A percentile compares a stretch with the other conserved stretches of the same genome.
Evolutionary conservation across 2,113 vertebrate genomes (phyloP).

Genomic region (Ornithorhynchus anatinus): DNA sequence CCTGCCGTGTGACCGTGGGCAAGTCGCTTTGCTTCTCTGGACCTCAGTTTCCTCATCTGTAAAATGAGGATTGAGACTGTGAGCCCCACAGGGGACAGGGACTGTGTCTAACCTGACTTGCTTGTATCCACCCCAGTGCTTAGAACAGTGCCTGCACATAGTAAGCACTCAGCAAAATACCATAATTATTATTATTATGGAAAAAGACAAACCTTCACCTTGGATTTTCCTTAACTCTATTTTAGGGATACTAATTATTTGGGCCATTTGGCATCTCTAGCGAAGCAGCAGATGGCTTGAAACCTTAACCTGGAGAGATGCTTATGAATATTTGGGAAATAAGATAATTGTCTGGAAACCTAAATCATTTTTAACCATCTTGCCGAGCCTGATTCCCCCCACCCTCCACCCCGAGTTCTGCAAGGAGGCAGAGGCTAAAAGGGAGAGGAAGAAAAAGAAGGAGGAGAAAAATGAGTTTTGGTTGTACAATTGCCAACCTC

Average conservation of each 20-base stretch:
- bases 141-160: no score
- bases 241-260: not conserved
- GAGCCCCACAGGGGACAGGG: no score
- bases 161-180: no score
- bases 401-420: no score
- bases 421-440: slow-evolving; percentile 7
- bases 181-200: not conserved
- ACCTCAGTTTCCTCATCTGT: no score
- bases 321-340: not conserved
- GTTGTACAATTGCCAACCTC: not conserved
- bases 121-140: no score
- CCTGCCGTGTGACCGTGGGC: no score
- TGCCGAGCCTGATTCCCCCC: not conserved
- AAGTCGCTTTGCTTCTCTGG: no score
- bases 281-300: not conserved
- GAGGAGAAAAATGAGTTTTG: not conserved
- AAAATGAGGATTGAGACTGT: no score
- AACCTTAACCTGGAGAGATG: not conserved
- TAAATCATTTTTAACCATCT: not conserved
- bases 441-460: not conserved
- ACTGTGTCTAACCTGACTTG: no score
- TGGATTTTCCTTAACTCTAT: not conserved
- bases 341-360: not conserved
- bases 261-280: slow-evolving; percentile 5
- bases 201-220: not conserved